A percentile compares a stretch with the other conserved stretches of the same genome.
phyloP scores from a whole-genome alignment of 1,140 invertebrate species.

The Orius laevigatus region DNA sequence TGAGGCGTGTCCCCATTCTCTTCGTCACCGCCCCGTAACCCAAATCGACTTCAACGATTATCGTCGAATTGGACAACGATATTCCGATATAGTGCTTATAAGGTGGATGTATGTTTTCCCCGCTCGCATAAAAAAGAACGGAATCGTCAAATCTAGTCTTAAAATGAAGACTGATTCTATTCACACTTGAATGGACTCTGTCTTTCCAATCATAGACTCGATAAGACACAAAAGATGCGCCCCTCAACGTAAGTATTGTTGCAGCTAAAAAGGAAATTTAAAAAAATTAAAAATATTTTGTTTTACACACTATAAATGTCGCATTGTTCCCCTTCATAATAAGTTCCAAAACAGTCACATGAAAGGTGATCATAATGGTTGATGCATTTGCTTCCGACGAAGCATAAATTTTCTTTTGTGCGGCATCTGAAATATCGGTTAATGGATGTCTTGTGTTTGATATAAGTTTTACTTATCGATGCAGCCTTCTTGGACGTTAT shows the following conservation, averaged over 20 bases:
- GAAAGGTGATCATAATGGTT: constrained; percentile 75
- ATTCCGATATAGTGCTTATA: constrained; percentile 63
- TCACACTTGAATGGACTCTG: constrained; percentile 69
- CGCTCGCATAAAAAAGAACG: constrained; percentile 70
- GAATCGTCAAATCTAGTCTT: constrained; percentile 78
- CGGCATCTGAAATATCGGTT: constrained; percentile 41
- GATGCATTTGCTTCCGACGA: constrained; percentile 64
- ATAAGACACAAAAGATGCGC: constrained; percentile 84
- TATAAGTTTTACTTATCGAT: constrained; percentile 42
- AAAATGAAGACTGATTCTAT: constrained; percentile 72
- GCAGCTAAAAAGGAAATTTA: constrained; percentile 45
- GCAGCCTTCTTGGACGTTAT: constrained; percentile 72
- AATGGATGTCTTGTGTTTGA: no score
- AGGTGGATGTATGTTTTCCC: constrained; percentile 43
- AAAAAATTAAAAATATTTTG: constrained; percentile 4
- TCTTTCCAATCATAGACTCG: constrained; percentile 85
- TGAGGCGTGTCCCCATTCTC: constrained; percentile 48
- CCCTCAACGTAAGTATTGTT: constrained; percentile 68
- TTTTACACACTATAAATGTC: constrained; percentile 64
- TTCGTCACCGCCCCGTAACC: constrained; percentile 49
- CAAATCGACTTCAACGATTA: constrained; percentile 68
- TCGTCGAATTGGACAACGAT: constrained; percentile 56
- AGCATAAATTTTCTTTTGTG: constrained; percentile 63
- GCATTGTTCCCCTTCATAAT: constrained; percentile 77
- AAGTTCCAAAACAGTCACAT: constrained; percentile 81